Conservation (phyloP, 2,797 vertebrate genomes). For the Champsocephalus gunnari region DNA sequence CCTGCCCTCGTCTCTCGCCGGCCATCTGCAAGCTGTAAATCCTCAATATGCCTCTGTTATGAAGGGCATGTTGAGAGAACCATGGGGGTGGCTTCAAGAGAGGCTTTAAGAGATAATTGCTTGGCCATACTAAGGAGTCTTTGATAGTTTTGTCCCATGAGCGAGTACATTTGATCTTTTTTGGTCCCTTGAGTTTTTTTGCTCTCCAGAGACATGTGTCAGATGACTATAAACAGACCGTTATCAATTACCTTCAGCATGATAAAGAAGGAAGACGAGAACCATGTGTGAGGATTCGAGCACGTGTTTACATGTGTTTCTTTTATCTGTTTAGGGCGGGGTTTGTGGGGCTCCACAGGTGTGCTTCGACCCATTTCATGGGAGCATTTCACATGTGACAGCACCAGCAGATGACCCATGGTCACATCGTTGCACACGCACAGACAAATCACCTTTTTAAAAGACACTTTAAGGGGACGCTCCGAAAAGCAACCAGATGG, state of each 20-base stretch:
- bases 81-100: conserved; percentile 78
- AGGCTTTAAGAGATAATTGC: conserved; percentile 78
- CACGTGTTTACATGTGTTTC: conserved; percentile 67
- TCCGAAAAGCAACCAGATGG: conserved; percentile 80
- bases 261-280: conserved; percentile 49
- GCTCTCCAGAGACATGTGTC: conserved; percentile 51
- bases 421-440: conserved; percentile 56
- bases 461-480: conserved; percentile 81
- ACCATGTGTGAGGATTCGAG: conserved; percentile 53
- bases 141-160: conserved; percentile 67
- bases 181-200: conserved; percentile 31
- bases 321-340: conserved; percentile 50
- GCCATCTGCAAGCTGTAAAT: conserved; percentile 83
- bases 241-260: conserved; percentile 62
- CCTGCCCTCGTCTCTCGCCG: conserved; percentile 59
- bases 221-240: conserved; percentile 56
- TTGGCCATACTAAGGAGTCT: conserved; percentile 75
- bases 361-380: conserved; percentile 52
- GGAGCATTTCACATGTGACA: conserved; percentile 60
- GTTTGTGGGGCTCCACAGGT: conserved; percentile 58
- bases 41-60: conserved; percentile 73
- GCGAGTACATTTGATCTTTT: conserved; percentile 55
- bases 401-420: conserved; percentile 67
- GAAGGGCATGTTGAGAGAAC: conserved; percentile 75
- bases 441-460: conserved; percentile 84